Evolutionary conservation across 2,113 vertebrate species (phyloP).

Genomic region (Indri indri): DNA sequence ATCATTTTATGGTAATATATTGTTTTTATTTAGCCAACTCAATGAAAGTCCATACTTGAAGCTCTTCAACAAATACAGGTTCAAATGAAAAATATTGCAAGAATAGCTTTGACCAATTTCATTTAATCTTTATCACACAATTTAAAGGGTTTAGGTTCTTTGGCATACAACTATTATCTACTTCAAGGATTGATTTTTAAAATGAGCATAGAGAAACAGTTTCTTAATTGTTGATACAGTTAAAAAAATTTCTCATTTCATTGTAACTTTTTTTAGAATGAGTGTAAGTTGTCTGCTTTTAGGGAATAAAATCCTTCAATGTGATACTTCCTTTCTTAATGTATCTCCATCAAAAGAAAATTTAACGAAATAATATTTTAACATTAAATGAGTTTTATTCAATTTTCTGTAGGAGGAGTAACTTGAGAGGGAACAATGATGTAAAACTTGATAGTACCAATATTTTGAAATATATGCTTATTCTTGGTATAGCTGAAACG

Average conservation of each 20-base stretch:
- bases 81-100: neutral
- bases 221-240: neutral
- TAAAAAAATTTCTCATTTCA: neutral
- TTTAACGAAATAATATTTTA: neutral
- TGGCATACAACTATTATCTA: neutral
- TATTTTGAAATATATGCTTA: neutral
- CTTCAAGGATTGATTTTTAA: neutral
- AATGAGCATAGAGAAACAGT: neutral
- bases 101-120: neutral
- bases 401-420: neutral
- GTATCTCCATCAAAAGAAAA: neutral
- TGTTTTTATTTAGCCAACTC: conserved; percentile 17
- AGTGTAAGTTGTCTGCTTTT: conserved; percentile 1
- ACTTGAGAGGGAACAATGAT: neutral
- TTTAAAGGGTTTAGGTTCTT: neutral
- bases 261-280: neutral
- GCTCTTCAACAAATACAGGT: neutral
- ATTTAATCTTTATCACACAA: neutral
- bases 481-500: neutral
- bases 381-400: conserved; percentile 4
- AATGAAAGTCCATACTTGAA: neutral
- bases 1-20: neutral
- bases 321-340: neutral
- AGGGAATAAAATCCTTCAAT: neutral
- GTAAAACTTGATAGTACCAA: neutral